Base-by-base conservation (phyloP, 2,888 invertebrate species). In the Aleiodes alternator region DNA sequence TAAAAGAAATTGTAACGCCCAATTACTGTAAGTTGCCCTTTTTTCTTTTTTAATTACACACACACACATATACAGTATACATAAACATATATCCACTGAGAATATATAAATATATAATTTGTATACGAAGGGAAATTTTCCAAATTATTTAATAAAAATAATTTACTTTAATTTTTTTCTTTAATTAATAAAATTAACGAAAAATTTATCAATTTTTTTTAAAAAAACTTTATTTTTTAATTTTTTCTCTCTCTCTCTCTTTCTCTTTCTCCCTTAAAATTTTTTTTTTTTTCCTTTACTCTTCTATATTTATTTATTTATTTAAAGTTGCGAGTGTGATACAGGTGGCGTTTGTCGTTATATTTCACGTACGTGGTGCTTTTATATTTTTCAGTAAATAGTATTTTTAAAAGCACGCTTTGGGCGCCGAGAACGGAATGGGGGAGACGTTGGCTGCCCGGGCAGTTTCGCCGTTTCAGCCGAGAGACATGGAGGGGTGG, bases 341-440 rank as follows among this genome's bases (percentile, higher is more conserved):
- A 80, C 81, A 82, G 82, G 82, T 81, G 81, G 81, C 68, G 68
- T 68, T 9, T 23, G 1, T 43, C 68, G 51, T 64, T 34, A 79
- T 78, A 79, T 80, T 23, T 43, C 43, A 71, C 80, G 80, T 78
- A 79, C 78, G 72, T 74, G 79, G 23, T 1, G 23, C 23, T 23
- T 80, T 43, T 43, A 43, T 57, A 76, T 80, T 78, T 80, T 80
- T 23, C 23, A 78, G 78, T 83, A 85, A 86, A 87, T 64, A 64
- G 38, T 64, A 23, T 61, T 64, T 23, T 64, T n/a, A 14, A 88
- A 84, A 88, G 83, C 87, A 86, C 88, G 88, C 85, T 88, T 86
- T 88, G 87, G 48, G 84, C 82, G 88, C 87, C 88, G 87, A 89
- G 88, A 89, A 89, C 89, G 88, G 88, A 89, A 89, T 89, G 89